Evolutionary conservation across 2,888 invertebrate species (phyloP).

Genomic region (Tillus elongatus): DNA sequence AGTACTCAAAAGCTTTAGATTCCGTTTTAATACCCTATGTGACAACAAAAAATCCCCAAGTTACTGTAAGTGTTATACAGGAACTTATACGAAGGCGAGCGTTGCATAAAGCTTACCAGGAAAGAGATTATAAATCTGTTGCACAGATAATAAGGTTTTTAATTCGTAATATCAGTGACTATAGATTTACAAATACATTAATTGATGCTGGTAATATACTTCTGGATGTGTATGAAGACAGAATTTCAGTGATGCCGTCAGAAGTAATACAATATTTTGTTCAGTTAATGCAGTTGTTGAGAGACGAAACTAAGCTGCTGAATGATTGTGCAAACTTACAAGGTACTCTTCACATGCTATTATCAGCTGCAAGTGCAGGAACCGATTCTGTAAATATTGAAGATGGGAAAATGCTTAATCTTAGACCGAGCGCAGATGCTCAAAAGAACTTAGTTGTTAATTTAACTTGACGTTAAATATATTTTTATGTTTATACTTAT

Average conservation of each 20-base stretch:
- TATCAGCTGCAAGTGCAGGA: slow-evolving; percentile 47
- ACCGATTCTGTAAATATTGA: slow-evolving; percentile 29
- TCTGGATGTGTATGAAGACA: slow-evolving; percentile 64
- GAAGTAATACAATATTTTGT: slow-evolving; percentile 53
- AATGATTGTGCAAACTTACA: slow-evolving; percentile 56
- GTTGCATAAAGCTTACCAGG: slow-evolving; percentile 64
- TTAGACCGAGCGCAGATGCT: slow-evolving; percentile 41
- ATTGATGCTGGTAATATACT: slow-evolving; percentile 66
- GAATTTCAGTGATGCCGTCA: slow-evolving; percentile 53
- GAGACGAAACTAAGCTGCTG: slow-evolving; percentile 60
- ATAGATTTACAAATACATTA: slow-evolving; percentile 63
- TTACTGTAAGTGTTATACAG: slow-evolving; percentile 71
- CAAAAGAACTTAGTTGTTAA: slow-evolving; percentile 51
- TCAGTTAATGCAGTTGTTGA: slow-evolving; percentile 51
- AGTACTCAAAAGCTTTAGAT: slow-evolving; percentile 73
- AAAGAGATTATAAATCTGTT: slow-evolving; percentile 59
- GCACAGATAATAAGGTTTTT: slow-evolving; percentile 65
- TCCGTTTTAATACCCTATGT: slow-evolving; percentile 53
- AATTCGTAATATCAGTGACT: slow-evolving; percentile 58
- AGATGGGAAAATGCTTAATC: slow-evolving; percentile 30
- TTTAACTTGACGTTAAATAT: slow-evolving; percentile 34
- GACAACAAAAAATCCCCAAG: slow-evolving; percentile 60
- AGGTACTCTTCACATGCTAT: slow-evolving; percentile 59
- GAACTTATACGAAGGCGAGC: slow-evolving; percentile 80
- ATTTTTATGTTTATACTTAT: no score